Conservation (phyloP, 2,888 invertebrate species). For the Lagria hirta region DNA sequence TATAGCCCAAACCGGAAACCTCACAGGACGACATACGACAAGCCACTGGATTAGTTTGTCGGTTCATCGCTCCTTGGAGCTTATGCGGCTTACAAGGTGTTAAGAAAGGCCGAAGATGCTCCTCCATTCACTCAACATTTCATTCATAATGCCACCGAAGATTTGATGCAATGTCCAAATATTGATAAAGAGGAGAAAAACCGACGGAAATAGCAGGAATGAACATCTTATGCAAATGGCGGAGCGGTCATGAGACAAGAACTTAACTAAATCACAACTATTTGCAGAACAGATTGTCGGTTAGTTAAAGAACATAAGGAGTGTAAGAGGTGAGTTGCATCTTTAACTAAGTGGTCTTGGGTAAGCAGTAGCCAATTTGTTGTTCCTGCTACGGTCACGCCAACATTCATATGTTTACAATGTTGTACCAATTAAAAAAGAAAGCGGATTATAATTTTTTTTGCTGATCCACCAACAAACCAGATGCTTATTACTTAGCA, state of each 20-base stretch:
- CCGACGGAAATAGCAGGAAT: constrained; percentile 13
- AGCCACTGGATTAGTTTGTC: constrained; percentile 38
- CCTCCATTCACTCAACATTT: constrained; percentile 23
- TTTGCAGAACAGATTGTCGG: constrained; percentile 38
- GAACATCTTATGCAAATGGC: constrained; percentile 20
- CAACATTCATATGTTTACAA: too few species aligned
- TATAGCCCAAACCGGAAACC: constrained; percentile 28
- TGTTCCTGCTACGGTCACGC: too few species aligned
- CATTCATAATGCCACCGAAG: constrained; percentile 21
- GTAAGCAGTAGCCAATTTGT: constrained; percentile 12
- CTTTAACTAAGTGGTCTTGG: constrained; percentile 10
- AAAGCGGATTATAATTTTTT: too few species aligned
- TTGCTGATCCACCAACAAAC: too few species aligned
- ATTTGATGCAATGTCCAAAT: constrained; percentile 1
- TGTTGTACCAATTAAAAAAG: too few species aligned
- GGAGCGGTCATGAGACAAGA: constrained; percentile 23
- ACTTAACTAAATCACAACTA: constrained; percentile 34
- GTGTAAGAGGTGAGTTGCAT: constrained; percentile 24
- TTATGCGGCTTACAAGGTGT: constrained; percentile 36
- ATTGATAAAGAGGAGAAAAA: constrained; percentile 6
- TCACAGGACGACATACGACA: constrained; percentile 30
- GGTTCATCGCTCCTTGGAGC: constrained; percentile 38
- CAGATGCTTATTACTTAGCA: too few species aligned
- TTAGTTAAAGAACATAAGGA: constrained; percentile 33
- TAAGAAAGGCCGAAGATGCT: constrained; percentile 27